Evolutionary conservation across 1,140 invertebrate species (phyloP).

Genomic region (Formica selysi): DNA sequence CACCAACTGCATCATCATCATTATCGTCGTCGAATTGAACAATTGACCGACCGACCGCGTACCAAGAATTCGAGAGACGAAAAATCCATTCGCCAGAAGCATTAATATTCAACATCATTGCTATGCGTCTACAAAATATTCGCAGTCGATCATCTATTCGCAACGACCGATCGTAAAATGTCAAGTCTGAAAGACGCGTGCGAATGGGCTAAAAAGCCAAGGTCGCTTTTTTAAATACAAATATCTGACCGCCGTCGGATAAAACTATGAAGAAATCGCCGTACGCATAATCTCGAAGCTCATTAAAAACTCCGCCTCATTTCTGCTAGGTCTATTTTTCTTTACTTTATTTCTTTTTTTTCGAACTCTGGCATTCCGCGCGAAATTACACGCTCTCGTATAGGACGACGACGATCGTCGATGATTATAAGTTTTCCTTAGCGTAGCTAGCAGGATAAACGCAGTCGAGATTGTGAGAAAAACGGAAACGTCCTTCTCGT

Average conservation of each 20-base stretch:
- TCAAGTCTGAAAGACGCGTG: neutral
- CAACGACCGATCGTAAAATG: constrained; percentile 18
- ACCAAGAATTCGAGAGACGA: neutral
- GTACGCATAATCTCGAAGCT: constrained; percentile 37
- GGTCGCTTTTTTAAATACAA: neutral
- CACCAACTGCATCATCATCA: constrained; percentile 1
- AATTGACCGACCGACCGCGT: neutral
- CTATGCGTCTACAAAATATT: constrained; percentile 20
- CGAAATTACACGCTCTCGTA: constrained; percentile 39
- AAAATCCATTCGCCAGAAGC: neutral
- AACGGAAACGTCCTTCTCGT: constrained; percentile 43
- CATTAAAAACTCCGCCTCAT: constrained; percentile 19
- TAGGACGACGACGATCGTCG: constrained; percentile 17
- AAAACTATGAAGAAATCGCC: constrained; percentile 14
- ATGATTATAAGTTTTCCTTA: constrained; percentile 44
- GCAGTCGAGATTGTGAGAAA: constrained; percentile 37
- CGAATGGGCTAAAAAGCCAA: constrained; percentile 33
- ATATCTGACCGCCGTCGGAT: neutral
- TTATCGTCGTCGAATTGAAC: neutral
- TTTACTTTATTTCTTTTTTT: neutral
- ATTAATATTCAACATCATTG: constrained; percentile 20
- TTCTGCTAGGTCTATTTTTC: constrained; percentile 23
- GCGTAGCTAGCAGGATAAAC: constrained; percentile 34
- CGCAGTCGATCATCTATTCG: neutral
- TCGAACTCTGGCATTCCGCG: constrained; percentile 21